phyloP scores from a whole-genome alignment of 2,113 vertebrate species.

The Helogale parvula region DNA sequence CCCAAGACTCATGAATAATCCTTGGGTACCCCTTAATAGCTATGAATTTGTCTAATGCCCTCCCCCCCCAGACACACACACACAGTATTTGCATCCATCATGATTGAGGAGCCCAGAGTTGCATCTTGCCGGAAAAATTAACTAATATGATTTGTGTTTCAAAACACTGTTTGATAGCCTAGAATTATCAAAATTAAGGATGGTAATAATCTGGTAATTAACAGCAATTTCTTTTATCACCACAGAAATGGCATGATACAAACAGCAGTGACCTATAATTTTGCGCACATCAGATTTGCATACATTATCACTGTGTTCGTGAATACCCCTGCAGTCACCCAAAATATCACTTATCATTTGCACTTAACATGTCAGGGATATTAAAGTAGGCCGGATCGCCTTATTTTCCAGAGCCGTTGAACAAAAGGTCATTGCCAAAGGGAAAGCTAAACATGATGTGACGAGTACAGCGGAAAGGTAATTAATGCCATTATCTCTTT shows the following conservation, averaged over 20 bases:
- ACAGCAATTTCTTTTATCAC: constrained; percentile 80
- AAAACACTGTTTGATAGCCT: constrained; percentile 72
- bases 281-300: constrained; percentile 72
- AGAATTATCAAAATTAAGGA: constrained; percentile 82
- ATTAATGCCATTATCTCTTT: constrained; percentile 62
- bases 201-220: constrained; percentile 82
- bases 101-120: constrained; percentile 52
- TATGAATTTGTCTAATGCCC: constrained; percentile 48
- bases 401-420: constrained; percentile 62
- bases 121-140: constrained; percentile 77
- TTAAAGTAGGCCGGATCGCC: background rate
- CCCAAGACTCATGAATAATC: constrained; percentile 71
- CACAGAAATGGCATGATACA: constrained; percentile 74
- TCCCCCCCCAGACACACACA: background rate
- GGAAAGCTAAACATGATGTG: constrained; percentile 50
- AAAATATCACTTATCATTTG: constrained; percentile 71
- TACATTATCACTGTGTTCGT: constrained; percentile 73
- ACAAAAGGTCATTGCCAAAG: constrained; percentile 64
- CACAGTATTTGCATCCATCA: background rate
- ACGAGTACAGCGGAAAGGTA: constrained; percentile 58
- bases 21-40: constrained; percentile 52
- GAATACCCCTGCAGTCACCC: constrained; percentile 76
- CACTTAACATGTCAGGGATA: constrained; percentile 49
- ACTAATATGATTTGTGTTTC: constrained; percentile 74
- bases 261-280: constrained; percentile 79